A percentile compares a stretch with the other conserved stretches of the same genome.
These are phyloP conservation scores for Astur gentilis DNA, from an alignment of 2,113 vertebrate species.

Conservation along the genomic window DNA sequence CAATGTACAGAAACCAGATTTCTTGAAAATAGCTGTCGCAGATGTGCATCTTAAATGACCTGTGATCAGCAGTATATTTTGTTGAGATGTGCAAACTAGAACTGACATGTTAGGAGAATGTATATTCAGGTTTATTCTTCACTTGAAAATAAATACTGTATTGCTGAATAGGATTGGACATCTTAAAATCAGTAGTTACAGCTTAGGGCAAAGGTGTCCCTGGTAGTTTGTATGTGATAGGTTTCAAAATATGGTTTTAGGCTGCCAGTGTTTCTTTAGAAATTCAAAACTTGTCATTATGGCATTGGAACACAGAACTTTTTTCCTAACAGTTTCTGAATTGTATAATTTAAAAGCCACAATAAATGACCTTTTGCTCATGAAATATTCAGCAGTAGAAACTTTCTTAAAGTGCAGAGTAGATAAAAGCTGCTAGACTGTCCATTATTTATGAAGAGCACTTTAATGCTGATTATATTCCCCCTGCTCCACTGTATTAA, in stretches of 20 bases:
- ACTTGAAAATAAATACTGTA: background rate
- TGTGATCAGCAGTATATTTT: background rate
- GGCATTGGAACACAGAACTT: background rate
- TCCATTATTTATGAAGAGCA: constrained; percentile 49
- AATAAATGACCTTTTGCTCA: constrained; percentile 39
- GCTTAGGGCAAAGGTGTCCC: background rate
- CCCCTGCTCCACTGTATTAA: background rate
- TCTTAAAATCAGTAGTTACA: background rate
- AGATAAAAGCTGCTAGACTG: constrained; percentile 42
- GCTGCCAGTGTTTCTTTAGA: background rate
- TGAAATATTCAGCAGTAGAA: constrained; percentile 52
- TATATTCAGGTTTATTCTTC: background rate
- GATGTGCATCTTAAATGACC: background rate
- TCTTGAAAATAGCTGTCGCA: background rate
- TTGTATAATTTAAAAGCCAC: constrained; percentile 13
- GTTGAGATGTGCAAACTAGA: background rate
- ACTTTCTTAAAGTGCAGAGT: constrained; percentile 32
- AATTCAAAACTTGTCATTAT: background rate
- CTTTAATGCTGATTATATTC: constrained; percentile 20
- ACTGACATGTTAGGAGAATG: background rate
- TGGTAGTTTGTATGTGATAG: background rate
- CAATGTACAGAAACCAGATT: background rate
- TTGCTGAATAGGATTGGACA: background rate
- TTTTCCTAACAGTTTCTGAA: constrained; percentile 1
- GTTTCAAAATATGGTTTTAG: background rate